Conservation (phyloP, 2,113 vertebrate genomes). For the Odontesthes bonariensis region DNA sequence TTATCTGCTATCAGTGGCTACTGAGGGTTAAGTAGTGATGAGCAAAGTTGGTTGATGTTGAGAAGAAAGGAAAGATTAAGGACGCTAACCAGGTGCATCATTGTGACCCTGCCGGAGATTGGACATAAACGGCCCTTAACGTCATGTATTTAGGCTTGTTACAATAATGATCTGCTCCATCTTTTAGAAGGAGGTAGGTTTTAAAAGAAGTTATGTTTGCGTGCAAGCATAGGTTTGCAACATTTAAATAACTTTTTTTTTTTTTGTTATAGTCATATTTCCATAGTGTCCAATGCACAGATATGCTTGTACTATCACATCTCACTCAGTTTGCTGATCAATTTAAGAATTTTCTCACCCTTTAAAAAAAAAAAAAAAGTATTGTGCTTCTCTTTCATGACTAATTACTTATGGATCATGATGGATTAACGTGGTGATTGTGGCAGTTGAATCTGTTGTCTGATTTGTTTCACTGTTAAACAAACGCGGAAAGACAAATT, state of each 20-base stretch:
- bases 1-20: conserved; percentile 19
- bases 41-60: conserved; percentile 33
- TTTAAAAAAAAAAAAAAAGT: too few relatives aligned
- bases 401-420: too few relatives aligned
- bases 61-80: conserved; percentile 48
- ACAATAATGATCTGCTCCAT: background rate
- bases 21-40: conserved; percentile 9
- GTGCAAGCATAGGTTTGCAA: too few relatives aligned
- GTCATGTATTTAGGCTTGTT: background rate
- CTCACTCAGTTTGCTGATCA: too few relatives aligned
- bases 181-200: rapidly evolving
- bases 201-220: background rate
- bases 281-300: too few relatives aligned
- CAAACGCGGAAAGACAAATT: background rate
- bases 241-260: too few relatives aligned
- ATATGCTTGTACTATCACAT: too few relatives aligned
- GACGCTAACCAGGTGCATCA: conserved; percentile 3
- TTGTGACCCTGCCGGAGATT: background rate
- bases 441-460: background rate
- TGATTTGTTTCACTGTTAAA: background rate
- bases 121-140: background rate
- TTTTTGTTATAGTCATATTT: too few relatives aligned
- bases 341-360: too few relatives aligned
- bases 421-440: background rate
- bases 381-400: too few relatives aligned